Evolutionary conservation across 1,140 invertebrate genomes (phyloP), one percentile per base, ranked within the genome.

Genomic region (Procambarus clarkii): DNA sequence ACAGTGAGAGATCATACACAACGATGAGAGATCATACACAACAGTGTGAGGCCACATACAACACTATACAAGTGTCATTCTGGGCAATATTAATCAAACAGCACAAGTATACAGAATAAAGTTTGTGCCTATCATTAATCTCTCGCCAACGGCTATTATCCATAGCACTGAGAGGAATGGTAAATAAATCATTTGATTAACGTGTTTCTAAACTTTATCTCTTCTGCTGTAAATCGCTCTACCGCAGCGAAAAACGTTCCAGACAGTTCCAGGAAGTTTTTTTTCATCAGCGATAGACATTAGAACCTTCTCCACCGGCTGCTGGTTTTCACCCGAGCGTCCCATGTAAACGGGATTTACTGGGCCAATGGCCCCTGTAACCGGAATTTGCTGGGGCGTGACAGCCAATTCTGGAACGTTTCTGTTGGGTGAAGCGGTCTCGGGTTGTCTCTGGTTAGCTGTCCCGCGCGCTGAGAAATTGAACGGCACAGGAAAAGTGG

Each of bases 111-210:
- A n/a, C 79, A 34, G 79, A 18, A 81, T 81, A 81, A 81, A 81
- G 48, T 81, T 81, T 81, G 54, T 18, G 24, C 13, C n/a, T 54
- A 54, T 58, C 79, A 81, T 81, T 81, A 81, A 81, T 81, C 79
- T 81, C 48, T 24, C 21, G 54, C 79, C 79, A 81, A 81, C 79
- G 79, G 79, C 79, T 81, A 48, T 81, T 50, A 81, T 50, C 79
- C 79, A 54, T 81, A 81, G 79, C 54, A 48, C 79, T 18, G 79
- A 81, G 79, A 54, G 79, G 54, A 71, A 71, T 48, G 15, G 21
- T 54, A 18, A 81, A 81, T 81, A 54, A 81, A 81, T 81, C 48
- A 81, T 81, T 54, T 81, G 79, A 81, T 81, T 81, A 81, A 54
- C 79, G 79, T 54, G 54, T 81, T 81, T 81, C 79, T 81, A 81